Base-by-base conservation (phyloP, 2,113 vertebrate genomes). In the Tonatia bakeri region DNA sequence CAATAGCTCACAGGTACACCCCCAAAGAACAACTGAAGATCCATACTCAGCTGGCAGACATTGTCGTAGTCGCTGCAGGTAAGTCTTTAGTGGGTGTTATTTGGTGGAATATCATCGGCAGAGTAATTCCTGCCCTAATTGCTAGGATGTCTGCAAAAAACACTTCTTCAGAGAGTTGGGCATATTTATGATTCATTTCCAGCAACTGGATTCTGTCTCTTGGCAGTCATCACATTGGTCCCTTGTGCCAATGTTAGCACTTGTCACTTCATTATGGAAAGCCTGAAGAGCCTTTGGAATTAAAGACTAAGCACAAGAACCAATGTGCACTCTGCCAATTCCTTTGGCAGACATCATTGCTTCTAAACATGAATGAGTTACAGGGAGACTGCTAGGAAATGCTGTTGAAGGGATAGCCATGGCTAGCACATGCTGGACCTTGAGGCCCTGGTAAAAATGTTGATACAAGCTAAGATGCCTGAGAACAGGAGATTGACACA, bases 11-110 rank as follows among this genome's bases (percentile, higher is more conserved):
- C 97, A 99, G 99, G 87, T 98, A 99, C 38, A 99, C 99, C 4
- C 99, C 99, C 28, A 98, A 98, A 97, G 99, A 99, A 43, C 99
- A 98, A 84, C 97, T 99, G 96, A 99, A 99, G 98, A 98, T 98
- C 92, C 98, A 99, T 7, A 98, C 98, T 0, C 98, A 97, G 28
- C 98, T 99, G 50, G 99, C 99, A 61, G 99, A 99, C 95, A 98
- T 99, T 59, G 94, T 99, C 36, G 98, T 99, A 79, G 99, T 99
- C 40, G 99, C 99, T 95, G 99, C 99, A 98, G 99, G 99, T 99
- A 98, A 97, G 96, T 91, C 54, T 17, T 54, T 12, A 19, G 1
- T 88, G 52, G 33, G 28, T 81, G 3, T 85, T 90, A 33, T 15
- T 73, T 90, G 61, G 17, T 64, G 3, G 36, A 67, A 80, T 76